phyloP scores from a whole-genome alignment of 2,113 vertebrate genomes.

The Stomatorhinus ivindoensis region DNA sequence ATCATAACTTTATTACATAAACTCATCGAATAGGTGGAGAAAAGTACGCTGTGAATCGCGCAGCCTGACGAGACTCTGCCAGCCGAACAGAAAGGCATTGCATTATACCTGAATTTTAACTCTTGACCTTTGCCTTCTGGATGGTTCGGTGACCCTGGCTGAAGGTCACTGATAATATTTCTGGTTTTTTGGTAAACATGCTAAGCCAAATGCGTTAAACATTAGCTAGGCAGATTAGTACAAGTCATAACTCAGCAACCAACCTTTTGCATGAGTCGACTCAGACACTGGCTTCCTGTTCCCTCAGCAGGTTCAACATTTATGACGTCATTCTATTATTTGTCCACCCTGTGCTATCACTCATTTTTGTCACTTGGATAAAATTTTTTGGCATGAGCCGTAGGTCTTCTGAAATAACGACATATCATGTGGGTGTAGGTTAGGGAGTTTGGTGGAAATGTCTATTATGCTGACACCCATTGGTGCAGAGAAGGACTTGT shows the following conservation, averaged over 20 bases:
- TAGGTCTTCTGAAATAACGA: background rate
- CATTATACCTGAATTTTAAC: slow-evolving; percentile 19
- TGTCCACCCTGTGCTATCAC: background rate
- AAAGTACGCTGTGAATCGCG: background rate
- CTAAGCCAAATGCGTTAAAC: slow-evolving; percentile 18
- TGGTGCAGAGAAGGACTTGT: background rate
- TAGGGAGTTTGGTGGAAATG: background rate
- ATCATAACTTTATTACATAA: slow-evolving; percentile 7
- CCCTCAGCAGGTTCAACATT: background rate
- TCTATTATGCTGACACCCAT: background rate
- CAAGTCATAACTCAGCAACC: slow-evolving; percentile 16
- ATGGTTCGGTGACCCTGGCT: slow-evolving; percentile 28
- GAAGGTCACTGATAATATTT: slow-evolving; percentile 33
- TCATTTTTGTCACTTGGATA: background rate
- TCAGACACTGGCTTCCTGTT: background rate
- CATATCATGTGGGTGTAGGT: background rate
- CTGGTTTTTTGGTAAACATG: slow-evolving; percentile 19
- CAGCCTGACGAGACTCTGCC: background rate
- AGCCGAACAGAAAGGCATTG: background rate
- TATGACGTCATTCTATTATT: background rate
- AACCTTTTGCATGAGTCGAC: background rate
- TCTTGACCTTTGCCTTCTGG: slow-evolving; percentile 31
- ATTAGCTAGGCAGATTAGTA: slow-evolving; percentile 23
- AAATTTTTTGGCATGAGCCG: background rate
- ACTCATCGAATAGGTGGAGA: background rate